A percentile compares a stretch with the other conserved stretches of the same genome.
phyloP scores from a whole-genome alignment of 1,140 invertebrate genomes.

The Papilio glaucus region DNA sequence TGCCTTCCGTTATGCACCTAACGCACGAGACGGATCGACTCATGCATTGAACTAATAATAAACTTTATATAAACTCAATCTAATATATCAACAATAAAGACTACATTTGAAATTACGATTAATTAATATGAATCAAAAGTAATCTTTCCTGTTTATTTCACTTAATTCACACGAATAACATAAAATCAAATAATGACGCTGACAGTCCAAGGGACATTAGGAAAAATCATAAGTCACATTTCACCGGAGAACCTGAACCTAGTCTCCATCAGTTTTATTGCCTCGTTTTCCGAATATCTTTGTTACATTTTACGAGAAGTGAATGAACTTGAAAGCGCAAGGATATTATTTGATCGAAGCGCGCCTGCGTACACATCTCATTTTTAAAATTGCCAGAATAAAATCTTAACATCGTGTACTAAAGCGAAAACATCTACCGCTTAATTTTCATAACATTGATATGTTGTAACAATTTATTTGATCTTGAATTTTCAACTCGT shows the following conservation, averaged over 20 bases:
- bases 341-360: conserved; percentile 29
- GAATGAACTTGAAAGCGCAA: conserved; percentile 23
- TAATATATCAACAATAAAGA: too few species aligned
- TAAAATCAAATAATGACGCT: background rate
- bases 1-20: conserved; percentile 48
- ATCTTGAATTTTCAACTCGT: too few species aligned
- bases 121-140: too few species aligned
- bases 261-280: background rate
- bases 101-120: too few species aligned
- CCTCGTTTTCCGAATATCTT: background rate
- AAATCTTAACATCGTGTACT: too few species aligned
- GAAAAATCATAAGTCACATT: conserved; percentile 3
- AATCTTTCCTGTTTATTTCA: too few species aligned
- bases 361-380: conserved; percentile 32
- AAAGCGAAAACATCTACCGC: too few species aligned
- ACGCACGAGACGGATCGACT: background rate
- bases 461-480: too few species aligned
- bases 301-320: conserved; percentile 7
- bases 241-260: background rate
- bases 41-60: background rate
- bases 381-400: too few species aligned
- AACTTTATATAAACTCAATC: background rate
- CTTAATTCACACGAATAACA: background rate
- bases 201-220: background rate
- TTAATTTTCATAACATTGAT: too few species aligned